Conservation (phyloP, 2,888 invertebrate species). For the Chymomyza amoena region DNA sequence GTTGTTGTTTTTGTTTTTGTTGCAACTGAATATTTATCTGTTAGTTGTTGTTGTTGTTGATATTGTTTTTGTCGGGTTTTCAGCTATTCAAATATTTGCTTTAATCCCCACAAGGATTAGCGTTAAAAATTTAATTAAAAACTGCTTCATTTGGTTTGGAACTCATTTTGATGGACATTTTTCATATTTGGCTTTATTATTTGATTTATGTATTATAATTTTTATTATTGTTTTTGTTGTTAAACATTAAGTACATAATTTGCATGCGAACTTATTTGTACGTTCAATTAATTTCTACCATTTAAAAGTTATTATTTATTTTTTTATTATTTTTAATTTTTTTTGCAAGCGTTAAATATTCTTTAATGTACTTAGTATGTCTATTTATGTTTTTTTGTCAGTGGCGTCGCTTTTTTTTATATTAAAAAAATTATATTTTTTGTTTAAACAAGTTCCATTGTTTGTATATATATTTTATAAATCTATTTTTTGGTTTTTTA, state of each 20-base stretch:
- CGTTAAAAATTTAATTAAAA: not conserved
- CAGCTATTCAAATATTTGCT: conserved; percentile 30
- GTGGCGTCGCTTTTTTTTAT: too few relatives aligned
- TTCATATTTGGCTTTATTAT: not conserved
- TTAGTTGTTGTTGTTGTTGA: conserved; percentile 17
- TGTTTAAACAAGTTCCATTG: too few relatives aligned
- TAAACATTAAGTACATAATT: conserved; percentile 15
- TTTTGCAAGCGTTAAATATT: not conserved
- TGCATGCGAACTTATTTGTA: conserved; percentile 29
- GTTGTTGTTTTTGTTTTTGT: conserved; percentile 12
- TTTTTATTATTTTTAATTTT: not conserved
- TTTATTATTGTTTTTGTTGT: conserved; percentile 5
- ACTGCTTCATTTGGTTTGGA: not conserved
- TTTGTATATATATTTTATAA: too few relatives aligned
- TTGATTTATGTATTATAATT: conserved; percentile 13
- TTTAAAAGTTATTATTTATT: not conserved
- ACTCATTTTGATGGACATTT: not conserved
- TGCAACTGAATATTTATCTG: conserved; percentile 14
- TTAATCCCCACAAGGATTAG: not conserved
- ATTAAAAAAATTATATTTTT: too few relatives aligned
- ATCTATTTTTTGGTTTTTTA: too few relatives aligned
- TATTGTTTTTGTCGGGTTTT: not conserved
- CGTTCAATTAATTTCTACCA: conserved; percentile 36
- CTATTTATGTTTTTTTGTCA: too few relatives aligned
- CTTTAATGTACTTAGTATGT: too few relatives aligned